Evolutionary conservation across 2,888 invertebrate genomes (phyloP).

Genomic region (Napeogenes inachia): DNA sequence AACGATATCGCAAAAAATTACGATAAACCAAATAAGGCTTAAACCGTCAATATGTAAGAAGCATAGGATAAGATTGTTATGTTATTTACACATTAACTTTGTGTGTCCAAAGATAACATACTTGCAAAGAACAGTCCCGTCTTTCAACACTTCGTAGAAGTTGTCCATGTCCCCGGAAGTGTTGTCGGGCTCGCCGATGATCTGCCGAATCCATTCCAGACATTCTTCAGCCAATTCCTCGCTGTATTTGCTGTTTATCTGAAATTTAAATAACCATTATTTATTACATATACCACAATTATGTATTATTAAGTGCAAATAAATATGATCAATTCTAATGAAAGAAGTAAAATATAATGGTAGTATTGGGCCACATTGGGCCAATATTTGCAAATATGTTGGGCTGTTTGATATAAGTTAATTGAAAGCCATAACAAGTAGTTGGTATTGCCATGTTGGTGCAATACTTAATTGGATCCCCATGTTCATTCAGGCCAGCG

Average conservation of each 20-base stretch:
- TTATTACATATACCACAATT: too few relatives aligned
- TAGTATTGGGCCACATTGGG: not conserved
- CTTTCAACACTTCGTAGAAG: slow-evolving; percentile 93
- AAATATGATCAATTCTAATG: too few relatives aligned
- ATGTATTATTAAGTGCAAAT: too few relatives aligned
- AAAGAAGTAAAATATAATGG: too few relatives aligned
- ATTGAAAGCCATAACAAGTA: too few relatives aligned
- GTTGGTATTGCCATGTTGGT: not conserved
- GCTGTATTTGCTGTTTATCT: slow-evolving; percentile 99
- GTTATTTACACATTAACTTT: too few relatives aligned
- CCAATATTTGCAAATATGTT: not conserved
- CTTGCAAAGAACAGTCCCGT: slow-evolving; percentile 95
- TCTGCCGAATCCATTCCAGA: slow-evolving; percentile 92
- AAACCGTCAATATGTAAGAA: too few relatives aligned
- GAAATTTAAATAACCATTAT: slow-evolving; percentile 47
- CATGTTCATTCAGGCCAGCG: not conserved
- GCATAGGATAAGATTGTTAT: too few relatives aligned
- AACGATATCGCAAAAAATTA: too few relatives aligned
- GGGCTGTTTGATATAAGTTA: not conserved
- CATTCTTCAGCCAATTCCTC: slow-evolving; percentile 94
- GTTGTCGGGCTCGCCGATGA: slow-evolving; percentile 91
- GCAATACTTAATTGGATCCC: not conserved
- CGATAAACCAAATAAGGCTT: too few relatives aligned
- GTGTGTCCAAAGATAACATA: slow-evolving; percentile 52
- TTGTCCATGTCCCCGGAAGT: slow-evolving; percentile 95